Evolutionary conservation across 1,140 invertebrate species (phyloP), one percentile per base, ranked within the genome.

Genomic region (Halyomorpha halys): DNA sequence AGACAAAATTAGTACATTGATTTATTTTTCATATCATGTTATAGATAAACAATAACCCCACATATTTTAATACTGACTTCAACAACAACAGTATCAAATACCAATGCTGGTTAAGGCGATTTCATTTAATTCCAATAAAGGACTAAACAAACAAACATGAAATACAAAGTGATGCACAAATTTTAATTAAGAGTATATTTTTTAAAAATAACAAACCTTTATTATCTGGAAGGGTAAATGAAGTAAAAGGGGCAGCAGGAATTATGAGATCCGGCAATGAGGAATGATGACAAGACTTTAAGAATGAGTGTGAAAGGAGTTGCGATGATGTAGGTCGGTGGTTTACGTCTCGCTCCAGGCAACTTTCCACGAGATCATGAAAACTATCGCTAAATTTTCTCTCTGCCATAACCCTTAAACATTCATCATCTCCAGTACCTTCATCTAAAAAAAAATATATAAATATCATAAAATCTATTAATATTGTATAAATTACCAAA

Each of bases 301-400:
- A 86, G 74, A 91, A 90, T 11, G 81, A 75, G 73, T 93, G 89
- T 61, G 76, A 80, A 19, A 89, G 73, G 47, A 91, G 73, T 69
- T 85, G 81, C 2, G 73, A 72, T n/a, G 83, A 78, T 30, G 79
- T 77, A 63, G 86, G 87, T 67, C 88, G 77, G 67, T 80, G 76
- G 9, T 73, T 73, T 2, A 85, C 81, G 69, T 86, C 84, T 66
- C 81, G 80, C 69, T 83, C 78, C 44, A 86, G 72, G 75, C 87
- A 90, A 13, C 85, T 70, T 68, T 87, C 83, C 45, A 83, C 81
- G 68, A 91, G 80, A 63, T 84, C 80, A 75, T 92, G 89, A 71
- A 92, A 87, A 69, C 82, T 73, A 66, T 85, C 82, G 23, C 82
- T 82, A 67, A 92, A 88, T 69, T 79, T 79, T 49, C 87, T 74